Percentiles rank a stretch among this genome's conserved stretches.
These are phyloP conservation scores for Schrankia costaestrigalis DNA, from an alignment of 2,888 invertebrate species.

Conservation along the genomic window DNA sequence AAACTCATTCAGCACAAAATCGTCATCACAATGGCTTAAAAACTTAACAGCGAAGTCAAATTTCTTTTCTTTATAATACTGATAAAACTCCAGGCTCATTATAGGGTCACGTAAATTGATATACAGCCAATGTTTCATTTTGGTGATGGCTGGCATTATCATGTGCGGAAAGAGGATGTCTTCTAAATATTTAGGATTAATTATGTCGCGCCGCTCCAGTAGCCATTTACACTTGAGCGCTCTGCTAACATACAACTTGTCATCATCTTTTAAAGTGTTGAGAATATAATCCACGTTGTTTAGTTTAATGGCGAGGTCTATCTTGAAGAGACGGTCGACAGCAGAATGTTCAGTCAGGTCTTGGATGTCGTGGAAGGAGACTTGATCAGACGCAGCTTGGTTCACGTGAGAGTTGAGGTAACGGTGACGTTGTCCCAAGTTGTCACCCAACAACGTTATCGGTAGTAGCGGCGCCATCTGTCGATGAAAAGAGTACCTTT, in stretches of 20 bases:
- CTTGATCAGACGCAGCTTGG: conserved; percentile 14
- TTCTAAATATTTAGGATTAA: conserved; percentile 56
- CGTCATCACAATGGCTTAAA: conserved; percentile 41
- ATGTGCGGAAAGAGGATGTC: conserved; percentile 49
- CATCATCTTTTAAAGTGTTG: conserved; percentile 48
- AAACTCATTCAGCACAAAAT: conserved; percentile 40
- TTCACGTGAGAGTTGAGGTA: conserved; percentile 43
- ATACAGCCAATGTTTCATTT: conserved; percentile 52
- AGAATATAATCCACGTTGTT: conserved; percentile 49
- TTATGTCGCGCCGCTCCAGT: conserved; percentile 38
- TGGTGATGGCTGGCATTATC: conserved; percentile 43
- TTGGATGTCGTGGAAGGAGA: conserved; percentile 19
- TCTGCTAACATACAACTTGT: conserved; percentile 59
- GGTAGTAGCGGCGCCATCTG: conserved; percentile 39
- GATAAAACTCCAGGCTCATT: conserved; percentile 50
- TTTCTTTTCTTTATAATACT: conserved; percentile 39
- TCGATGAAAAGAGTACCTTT: not conserved
- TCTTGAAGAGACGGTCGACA: conserved; percentile 56
- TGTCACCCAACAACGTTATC: conserved; percentile 41
- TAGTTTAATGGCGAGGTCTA: conserved; percentile 51
- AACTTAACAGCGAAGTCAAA: conserved; percentile 46
- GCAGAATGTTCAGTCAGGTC: conserved; percentile 37
- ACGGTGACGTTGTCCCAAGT: conserved; percentile 46
- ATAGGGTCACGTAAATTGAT: conserved; percentile 30
- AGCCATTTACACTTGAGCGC: conserved; percentile 57